Conservation (phyloP, 2,113 vertebrate genomes). For the Ophiodon elongatus region DNA sequence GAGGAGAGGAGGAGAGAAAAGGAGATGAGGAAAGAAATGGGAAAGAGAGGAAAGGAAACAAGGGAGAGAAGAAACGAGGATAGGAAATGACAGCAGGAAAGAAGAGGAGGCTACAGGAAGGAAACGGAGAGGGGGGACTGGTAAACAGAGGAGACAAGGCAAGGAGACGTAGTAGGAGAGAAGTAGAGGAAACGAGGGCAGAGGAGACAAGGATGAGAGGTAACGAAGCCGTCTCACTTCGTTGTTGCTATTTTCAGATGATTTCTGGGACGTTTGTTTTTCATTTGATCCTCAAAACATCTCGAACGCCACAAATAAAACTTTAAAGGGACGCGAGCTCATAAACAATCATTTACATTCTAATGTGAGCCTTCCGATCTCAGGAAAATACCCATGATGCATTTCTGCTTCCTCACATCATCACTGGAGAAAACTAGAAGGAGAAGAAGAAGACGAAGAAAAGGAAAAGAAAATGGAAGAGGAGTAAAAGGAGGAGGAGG, state of each 20-base stretch:
- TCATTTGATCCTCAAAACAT: too few species aligned
- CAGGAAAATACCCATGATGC: constrained; percentile 35
- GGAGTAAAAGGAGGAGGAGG: too few species aligned
- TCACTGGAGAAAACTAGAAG: too few species aligned
- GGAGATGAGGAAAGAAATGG: too few species aligned
- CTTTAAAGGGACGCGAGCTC: not conserved
- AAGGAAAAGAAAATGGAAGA: too few species aligned
- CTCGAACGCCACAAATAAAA: not conserved
- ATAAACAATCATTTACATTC: too few species aligned
- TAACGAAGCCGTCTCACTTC: not conserved
- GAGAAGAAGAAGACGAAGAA: too few species aligned
- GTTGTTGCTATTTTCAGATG: constrained; percentile 32
- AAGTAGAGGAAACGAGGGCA: too few species aligned
- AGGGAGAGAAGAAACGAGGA: not conserved
- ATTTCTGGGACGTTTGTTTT: constrained; percentile 18
- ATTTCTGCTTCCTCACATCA: constrained; percentile 8
- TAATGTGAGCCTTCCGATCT: constrained; percentile 55
- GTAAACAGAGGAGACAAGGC: not conserved
- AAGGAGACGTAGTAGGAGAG: not conserved
- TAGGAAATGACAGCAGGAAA: too few species aligned
- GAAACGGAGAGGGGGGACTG: not conserved
- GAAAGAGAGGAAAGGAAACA: not conserved
- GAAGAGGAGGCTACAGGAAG: not conserved
- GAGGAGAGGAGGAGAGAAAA: not conserved
- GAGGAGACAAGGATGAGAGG: not conserved